Percentiles rank a stretch among this genome's conserved stretches.
These are phyloP conservation scores for Drosophila meridionalis DNA, from an alignment of 2,888 invertebrate species.

Conservation along the genomic window DNA sequence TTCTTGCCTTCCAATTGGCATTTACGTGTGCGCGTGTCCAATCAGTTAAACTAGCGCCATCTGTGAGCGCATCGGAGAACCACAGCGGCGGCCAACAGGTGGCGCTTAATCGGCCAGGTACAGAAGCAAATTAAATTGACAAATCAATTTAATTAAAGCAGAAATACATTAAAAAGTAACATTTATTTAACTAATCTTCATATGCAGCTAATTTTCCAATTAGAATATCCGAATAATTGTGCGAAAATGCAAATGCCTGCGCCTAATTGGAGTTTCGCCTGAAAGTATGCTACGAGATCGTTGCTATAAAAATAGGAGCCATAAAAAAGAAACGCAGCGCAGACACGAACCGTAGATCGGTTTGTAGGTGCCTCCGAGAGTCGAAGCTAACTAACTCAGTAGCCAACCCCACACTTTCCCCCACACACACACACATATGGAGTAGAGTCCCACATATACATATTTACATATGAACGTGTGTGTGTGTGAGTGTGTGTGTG, in stretches of 20 bases:
- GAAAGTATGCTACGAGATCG: conserved; percentile 64
- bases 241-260: not conserved
- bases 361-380: conserved; percentile 8
- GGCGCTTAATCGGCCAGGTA: conserved; percentile 43
- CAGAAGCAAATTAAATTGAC: not conserved
- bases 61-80: conserved; percentile 51
- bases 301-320: conserved; percentile 37
- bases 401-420: conserved; percentile 39
- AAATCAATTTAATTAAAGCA: conserved; percentile 2
- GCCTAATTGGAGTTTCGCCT: conserved; percentile 11
- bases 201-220: not conserved
- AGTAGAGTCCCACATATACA: conserved; percentile 22
- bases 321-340: conserved; percentile 33
- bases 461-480: not conserved
- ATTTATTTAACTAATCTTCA: fast-evolving
- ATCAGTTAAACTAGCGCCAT: conserved; percentile 63
- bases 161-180: not conserved
- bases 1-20: conserved; percentile 74
- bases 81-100: conserved; percentile 54
- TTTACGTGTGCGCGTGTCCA: conserved; percentile 76
- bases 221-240: no score
- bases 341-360: conserved; percentile 38
- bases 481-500: not conserved
- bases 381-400: conserved; percentile 28
- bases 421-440: conserved; percentile 11